These are phyloP conservation scores for Geophilus truncorum DNA, from an alignment of 2,888 invertebrate genomes.

Conservation along the genomic window DNA sequence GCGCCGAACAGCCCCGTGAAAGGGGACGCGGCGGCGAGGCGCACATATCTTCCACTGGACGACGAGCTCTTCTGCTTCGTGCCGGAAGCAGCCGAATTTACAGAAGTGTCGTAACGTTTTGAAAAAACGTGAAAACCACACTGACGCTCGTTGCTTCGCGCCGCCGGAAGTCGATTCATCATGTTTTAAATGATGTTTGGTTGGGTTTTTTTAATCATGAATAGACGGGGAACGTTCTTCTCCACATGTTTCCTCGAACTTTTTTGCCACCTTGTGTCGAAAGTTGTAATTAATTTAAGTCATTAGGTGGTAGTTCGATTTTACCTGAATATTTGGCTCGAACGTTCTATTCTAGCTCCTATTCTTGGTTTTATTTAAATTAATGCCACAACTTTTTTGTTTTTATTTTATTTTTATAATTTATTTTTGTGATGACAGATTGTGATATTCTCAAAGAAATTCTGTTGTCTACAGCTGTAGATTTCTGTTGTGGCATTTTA, in stretches of 20 bases:
- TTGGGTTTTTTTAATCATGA: no score
- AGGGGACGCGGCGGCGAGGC: constrained; percentile 7
- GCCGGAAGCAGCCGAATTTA: neutral
- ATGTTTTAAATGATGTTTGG: no score
- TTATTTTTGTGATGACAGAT: neutral
- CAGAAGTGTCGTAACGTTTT: constrained; percentile 13
- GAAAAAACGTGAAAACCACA: no score
- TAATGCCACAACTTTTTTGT: neutral
- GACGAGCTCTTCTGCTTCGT: neutral
- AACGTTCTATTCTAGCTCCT: neutral
- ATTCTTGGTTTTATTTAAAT: no score
- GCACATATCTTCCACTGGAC: neutral
- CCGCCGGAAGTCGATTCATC: no score
- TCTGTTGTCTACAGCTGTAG: neutral
- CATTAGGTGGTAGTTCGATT: no score
- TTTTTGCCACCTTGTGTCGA: no score
- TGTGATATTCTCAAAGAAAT: neutral
- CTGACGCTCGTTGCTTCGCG: neutral
- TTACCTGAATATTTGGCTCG: no score
- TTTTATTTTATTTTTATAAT: neutral
- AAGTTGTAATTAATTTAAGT: no score
- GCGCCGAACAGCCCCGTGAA: no score
- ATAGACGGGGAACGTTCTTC: no score
- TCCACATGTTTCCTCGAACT: no score
- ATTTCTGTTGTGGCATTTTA: neutral